A percentile compares a stretch with the other conserved stretches of the same genome.
These are phyloP conservation scores for Trachops cirrhosus DNA, from an alignment of 2,797 vertebrate species.

Conservation along the genomic window DNA sequence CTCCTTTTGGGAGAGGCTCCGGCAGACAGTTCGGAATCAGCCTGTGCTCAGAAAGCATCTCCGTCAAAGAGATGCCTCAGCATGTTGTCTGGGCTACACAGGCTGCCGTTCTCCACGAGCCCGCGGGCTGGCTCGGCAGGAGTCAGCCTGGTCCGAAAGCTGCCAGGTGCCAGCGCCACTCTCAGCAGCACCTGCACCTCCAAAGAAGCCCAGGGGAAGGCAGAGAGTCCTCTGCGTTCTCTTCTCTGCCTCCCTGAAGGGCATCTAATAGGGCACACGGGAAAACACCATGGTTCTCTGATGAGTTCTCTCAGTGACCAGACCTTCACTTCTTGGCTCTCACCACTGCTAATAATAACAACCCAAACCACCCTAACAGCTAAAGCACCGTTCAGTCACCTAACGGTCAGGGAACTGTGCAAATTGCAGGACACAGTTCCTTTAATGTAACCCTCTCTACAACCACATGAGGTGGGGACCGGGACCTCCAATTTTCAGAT, in stretches of 20 bases:
- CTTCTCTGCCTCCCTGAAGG: not conserved
- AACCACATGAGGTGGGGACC: not conserved
- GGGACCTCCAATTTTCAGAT: not conserved
- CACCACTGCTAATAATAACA: not conserved
- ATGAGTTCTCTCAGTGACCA: accelerated
- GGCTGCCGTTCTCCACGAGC: not conserved
- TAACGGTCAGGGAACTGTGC: accelerated
- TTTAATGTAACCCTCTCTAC: not conserved
- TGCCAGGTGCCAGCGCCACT: not conserved
- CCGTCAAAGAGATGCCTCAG: slow-evolving; percentile 16
- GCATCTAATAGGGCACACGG: not conserved
- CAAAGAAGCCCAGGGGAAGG: not conserved
- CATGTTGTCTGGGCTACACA: not conserved
- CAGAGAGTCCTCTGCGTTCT: accelerated
- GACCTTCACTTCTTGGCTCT: not conserved
- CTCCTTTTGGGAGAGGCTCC: not conserved
- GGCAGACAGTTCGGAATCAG: not conserved
- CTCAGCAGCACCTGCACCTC: not conserved
- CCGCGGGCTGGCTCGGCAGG: accelerated
- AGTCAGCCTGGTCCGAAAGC: not conserved
- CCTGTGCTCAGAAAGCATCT: slow-evolving; percentile 36
- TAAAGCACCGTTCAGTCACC: accelerated
- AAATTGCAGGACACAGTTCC: accelerated
- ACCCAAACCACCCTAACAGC: not conserved
- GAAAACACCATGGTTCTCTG: accelerated